Percentiles rank a stretch among this genome's conserved stretches.
phyloP scores from a whole-genome alignment of 2,113 vertebrate genomes.

The Ptilonorhynchus violaceus region DNA sequence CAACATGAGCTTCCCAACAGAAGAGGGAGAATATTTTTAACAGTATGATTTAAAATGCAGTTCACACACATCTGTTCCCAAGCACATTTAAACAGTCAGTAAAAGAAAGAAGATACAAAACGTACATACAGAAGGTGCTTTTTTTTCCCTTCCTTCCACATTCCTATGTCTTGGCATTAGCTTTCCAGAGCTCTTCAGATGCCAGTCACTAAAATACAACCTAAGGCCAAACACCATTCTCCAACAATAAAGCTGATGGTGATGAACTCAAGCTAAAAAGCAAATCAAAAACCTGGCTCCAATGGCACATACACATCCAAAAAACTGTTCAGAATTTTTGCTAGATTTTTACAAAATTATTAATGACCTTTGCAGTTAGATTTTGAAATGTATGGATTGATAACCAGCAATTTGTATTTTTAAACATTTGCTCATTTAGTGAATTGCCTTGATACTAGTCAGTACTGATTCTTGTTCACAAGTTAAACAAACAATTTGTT shows the following conservation, averaged over 20 bases:
- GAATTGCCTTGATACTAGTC: slow-evolving; percentile 43
- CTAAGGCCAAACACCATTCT: slow-evolving; percentile 19
- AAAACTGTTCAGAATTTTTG: not conserved
- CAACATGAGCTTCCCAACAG: slow-evolving; percentile 76
- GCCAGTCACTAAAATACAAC: not conserved
- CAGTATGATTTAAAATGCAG: slow-evolving; percentile 71
- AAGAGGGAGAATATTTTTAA: slow-evolving; percentile 76
- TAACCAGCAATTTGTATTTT: not conserved
- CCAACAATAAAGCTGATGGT: not conserved
- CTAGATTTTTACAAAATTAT: slow-evolving; percentile 21
- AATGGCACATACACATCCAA: not conserved
- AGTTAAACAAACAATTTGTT: slow-evolving; percentile 33
- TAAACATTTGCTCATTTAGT: not conserved
- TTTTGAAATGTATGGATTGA: slow-evolving; percentile 8
- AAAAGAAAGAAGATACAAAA: slow-evolving; percentile 71
- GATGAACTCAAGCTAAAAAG: slow-evolving; percentile 7
- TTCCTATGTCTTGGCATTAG: slow-evolving; percentile 15
- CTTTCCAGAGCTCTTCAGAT: slow-evolving; percentile 40
- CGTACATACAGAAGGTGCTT: slow-evolving; percentile 73
- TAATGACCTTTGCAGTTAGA: not conserved
- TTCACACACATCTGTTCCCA: slow-evolving; percentile 65
- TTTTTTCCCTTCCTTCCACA: not conserved
- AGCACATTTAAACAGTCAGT: slow-evolving; percentile 75
- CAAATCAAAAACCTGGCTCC: not conserved
- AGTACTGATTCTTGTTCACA: slow-evolving; percentile 20